Evolutionary conservation across 2,797 vertebrate species (phyloP), one percentile per base, ranked within the genome.

Genomic region (Scleropages formosus): DNA sequence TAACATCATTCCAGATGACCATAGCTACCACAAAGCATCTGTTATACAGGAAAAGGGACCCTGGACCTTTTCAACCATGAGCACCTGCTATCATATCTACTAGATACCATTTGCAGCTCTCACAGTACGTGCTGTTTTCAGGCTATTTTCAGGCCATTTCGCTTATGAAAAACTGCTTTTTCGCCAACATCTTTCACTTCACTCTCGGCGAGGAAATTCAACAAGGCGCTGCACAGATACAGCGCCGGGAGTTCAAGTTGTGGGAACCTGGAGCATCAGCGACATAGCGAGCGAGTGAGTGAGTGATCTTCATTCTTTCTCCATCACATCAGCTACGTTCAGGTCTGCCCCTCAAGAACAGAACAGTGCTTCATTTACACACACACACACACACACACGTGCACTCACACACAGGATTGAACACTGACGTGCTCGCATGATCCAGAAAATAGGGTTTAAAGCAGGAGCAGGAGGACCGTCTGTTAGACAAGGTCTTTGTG

Each of bases 161-260:
- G 22, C 67, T 51, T 70, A n/a, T n/a, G n/a, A n/a, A 68, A 24
- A 8, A 20, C 62, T 12, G 46, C 66, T 53, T 9, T 69, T 24
- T 69, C 22, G 47, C 16, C 47, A 66, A 51, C 66, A 24, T 47
- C 44, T 68, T 8, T 49, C 20, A 47, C 20, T 8, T 26, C 47
- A 51, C 66, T 20, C n/a, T 13, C 4, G 51, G 20, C 26, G 15
- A 39, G 31, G 31, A 39, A 6, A 39, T 2, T 39, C 6, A n/a
- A 2, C 31, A 2, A 6, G 39, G 6, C 31, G 39, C 31, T 39
- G 39, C 39, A 31, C 20, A 67, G 65, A 51, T 51, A 15, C 69
- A n/a, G n/a, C n/a, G n/a, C n/a, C 11, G 15, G 51, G 66, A 69
- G 46, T 66, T 69, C 66, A 9, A 49, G n/a, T 69, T 15, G 66